Evolutionary conservation across 23 tunicate genomes (phyloP), one percentile per base, ranked within the genome.

Genomic region (Phallusia fumigata): DNA sequence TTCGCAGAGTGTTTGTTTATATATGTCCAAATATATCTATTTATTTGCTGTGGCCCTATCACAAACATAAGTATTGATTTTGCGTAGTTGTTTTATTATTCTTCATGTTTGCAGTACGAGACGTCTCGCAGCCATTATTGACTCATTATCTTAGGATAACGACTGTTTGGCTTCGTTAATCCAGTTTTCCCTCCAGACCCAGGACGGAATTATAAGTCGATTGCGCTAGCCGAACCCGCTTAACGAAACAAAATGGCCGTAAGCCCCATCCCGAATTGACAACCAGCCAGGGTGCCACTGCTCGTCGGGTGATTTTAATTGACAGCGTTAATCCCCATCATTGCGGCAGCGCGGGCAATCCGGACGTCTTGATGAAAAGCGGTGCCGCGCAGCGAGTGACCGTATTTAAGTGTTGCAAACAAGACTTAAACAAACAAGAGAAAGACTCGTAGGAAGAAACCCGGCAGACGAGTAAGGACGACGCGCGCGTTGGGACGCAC

Each of bases 361-460:
- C 77, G 77, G 77, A 74, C 77, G 77, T 74, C 77, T 35, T 40
- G 81, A 79, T 79, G 83, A 79, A 79, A 79, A 49, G 73, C 33
- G 36, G 52, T 32, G 73, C 73, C 40, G 64, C 85, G 79, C 26
- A 33, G n/a, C 35, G 47, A 82, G 79, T 44, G 78, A 82, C 78
- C 31, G 40, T 18, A 12, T 24, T 69, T 69, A 82, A 82, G 78
- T 82, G 78, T 82, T 51, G 64, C 77, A 82, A 58, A 82, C 77
- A 82, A 30, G 78, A n/a, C 49, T 82, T 73, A 80, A 82, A 44
- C 85, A 82, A 82, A 82, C 85, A 82, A 33, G 64, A 44, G 51
- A 49, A 49, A 52, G 73, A 31, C 18, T 18, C 36, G 73, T 22
- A 28, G 40, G 72, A 11, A 49, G 19, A 32, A 28, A 16, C 28